Percentiles rank a stretch among this genome's conserved stretches.
phyloP scores from a whole-genome alignment of 2,113 vertebrate genomes.

The Oreochromis aureus region DNA sequence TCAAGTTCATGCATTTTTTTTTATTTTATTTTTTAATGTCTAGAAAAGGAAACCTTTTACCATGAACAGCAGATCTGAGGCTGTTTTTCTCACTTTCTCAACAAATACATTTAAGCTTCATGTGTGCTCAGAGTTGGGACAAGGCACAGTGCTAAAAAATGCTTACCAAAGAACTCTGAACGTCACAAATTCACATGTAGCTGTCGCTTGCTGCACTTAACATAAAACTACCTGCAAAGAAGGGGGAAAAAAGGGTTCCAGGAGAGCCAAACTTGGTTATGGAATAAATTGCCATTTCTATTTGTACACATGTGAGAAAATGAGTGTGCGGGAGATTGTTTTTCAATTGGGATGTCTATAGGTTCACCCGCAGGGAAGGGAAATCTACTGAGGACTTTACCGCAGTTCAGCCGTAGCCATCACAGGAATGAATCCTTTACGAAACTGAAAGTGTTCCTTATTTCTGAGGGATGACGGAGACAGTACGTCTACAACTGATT shows the following conservation, averaged over 20 bases:
- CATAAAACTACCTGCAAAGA: constrained; percentile 48
- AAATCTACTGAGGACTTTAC: background rate
- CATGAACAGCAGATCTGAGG: background rate
- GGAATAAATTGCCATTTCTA: constrained; percentile 3
- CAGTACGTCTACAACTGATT: background rate
- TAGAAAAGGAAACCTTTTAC: background rate
- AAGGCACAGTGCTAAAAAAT: background rate
- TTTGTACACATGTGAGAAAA: background rate
- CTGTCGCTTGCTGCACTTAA: constrained; percentile 41
- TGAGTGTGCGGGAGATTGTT: background rate
- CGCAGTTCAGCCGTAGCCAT: background rate
- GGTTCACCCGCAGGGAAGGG: background rate
- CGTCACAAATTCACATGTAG: constrained; percentile 25
- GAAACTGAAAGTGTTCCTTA: background rate
- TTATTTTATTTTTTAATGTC: background rate
- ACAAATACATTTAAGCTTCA: background rate
- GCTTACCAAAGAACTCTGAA: constrained; percentile 56
- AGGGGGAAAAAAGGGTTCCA: background rate
- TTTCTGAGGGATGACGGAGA: background rate
- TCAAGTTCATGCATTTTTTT: background rate
- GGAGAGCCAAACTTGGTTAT: background rate
- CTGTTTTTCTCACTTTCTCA: background rate
- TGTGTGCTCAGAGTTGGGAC: background rate
- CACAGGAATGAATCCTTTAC: background rate
- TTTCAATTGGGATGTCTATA: background rate